Base-by-base conservation (phyloP, 2,888 invertebrate species). In the Scaptomyza tumidula region DNA sequence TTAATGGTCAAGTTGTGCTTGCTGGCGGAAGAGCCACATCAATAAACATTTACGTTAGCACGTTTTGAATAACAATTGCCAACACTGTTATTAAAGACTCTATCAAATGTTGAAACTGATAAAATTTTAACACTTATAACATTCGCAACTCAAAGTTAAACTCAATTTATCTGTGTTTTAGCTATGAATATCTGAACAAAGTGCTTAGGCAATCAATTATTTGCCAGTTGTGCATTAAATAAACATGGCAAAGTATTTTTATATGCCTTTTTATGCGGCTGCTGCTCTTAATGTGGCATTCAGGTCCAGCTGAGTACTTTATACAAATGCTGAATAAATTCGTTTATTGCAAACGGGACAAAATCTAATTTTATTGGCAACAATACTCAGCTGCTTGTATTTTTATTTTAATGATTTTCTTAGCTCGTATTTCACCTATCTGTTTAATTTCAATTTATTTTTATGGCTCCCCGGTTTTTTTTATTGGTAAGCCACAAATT, bases 401-500 rank as follows among this genome's bases (percentile, higher is more conserved):
- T 41, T 35, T 19, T 43, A 43, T 63, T 48, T 57, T 37, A 69
- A 65, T 53, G 49, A 45, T 56, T 59, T 55, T 50, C 24, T 39
- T 10, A 29, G 46, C 54, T 39, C 41, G 33, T 57, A 43, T 55
- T 69, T 55, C 4, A 50, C 33, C n/a, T 19, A 48, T 43, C 35
- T 43, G 55, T 63, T 63, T 58, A 52, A 58, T 59, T 56, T 64
- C 0, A 31, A 31, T 53, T 44, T 53, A 35, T 70, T 71, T 57
- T 48, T 19, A 16, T 44, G 27, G 16, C 49, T 24, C 0, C 6
- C 31, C 52, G 14, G 0, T 10, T 19, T 33, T 16, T 43, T 57
- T 33, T 33, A 37, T 68, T 68, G 58, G 43, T 59, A 53, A 46
- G 49, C 58, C 71, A 63, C 75, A 86, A 78, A 84, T 86, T 83